These are phyloP conservation scores for Campylomormyrus numenius DNA, from an alignment of 2,113 vertebrate genomes.

Conservation along the genomic window DNA sequence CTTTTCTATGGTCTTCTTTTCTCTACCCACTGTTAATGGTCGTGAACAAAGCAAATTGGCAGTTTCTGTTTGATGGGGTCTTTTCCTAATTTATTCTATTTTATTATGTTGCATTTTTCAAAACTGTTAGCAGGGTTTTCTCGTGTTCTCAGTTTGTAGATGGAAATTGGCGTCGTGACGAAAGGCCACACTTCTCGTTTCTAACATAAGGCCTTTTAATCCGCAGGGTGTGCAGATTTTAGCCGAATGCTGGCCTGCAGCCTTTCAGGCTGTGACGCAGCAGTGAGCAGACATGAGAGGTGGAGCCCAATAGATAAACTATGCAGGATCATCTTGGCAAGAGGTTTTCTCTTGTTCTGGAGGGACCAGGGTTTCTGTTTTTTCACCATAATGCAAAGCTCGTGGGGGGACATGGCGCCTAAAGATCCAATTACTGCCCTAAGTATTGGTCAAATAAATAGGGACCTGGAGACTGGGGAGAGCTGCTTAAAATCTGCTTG, in stretches of 20 bases:
- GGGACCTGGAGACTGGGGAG: background rate
- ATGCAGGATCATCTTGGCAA: background rate
- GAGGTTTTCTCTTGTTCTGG: background rate
- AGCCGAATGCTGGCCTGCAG: background rate
- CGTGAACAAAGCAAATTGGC: background rate
- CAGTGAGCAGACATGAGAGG: background rate
- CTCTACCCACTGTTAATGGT: background rate
- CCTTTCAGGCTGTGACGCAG: background rate
- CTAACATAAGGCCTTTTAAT: background rate
- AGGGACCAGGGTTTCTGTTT: background rate
- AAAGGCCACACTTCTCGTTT: background rate
- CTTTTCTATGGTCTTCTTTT: background rate
- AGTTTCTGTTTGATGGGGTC: background rate
- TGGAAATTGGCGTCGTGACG: background rate
- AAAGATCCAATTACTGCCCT: background rate
- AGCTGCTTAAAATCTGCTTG: background rate
- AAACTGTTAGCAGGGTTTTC: background rate
- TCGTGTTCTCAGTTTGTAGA: background rate
- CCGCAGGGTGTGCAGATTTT: background rate
- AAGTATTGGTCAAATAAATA: background rate
- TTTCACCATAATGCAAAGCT: background rate
- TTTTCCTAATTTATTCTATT: background rate
- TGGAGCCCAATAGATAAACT: background rate
- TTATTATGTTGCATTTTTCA: background rate
- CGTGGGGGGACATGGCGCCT: background rate